Base-by-base conservation (phyloP, 2,797 vertebrate species). In the Acrossocheilus fasciatus region DNA sequence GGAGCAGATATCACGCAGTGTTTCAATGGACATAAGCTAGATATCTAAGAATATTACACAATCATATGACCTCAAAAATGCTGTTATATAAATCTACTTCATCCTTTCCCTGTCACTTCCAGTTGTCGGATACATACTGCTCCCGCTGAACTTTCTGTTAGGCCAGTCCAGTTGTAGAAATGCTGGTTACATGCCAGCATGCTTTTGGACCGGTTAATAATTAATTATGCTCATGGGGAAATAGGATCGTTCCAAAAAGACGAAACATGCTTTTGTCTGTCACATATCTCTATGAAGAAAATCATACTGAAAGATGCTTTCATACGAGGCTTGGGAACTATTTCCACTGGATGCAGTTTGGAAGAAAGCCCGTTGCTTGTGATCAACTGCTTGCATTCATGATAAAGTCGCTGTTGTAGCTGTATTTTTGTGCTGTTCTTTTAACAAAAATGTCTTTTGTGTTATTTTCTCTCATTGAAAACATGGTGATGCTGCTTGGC, bases 281-380 rank as follows among this genome's bases (percentile, higher is more conserved):
- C 41, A 39, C 39, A 43, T 26, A 64, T 68, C 64, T 68, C 30
- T 3, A 47, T 34, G 64, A 69, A 81, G 39, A 81, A 50, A 47
- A 68, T 10, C 18, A 2, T 41, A 41, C 47, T 82, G 23, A 82
- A 72, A 39, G 68, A 41, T 82, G 45, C 66, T 72, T 72, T 82
- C 68, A 72, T 72, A 17, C 36, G 39, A 72, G 50, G 68, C 81
- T 57, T 72, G 52, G 81, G 69, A 83, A 83, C 45, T 39, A 14
- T 72, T 82, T 54, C 50, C 68, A 43, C 66, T 72, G 73, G 68
- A 72, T 34, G 30, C 41, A n/a, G 57, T 64, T 66, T 50, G 82
- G 82, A 30, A 50, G 30, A 64, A 50, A 6, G 39, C 82, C 72
- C 66, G n/a, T 39, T 4, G 12, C 82, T 64, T 6, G 57, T 75